These are phyloP conservation scores for Teleiodes luculella DNA, from an alignment of 2,888 invertebrate species.

Conservation along the genomic window DNA sequence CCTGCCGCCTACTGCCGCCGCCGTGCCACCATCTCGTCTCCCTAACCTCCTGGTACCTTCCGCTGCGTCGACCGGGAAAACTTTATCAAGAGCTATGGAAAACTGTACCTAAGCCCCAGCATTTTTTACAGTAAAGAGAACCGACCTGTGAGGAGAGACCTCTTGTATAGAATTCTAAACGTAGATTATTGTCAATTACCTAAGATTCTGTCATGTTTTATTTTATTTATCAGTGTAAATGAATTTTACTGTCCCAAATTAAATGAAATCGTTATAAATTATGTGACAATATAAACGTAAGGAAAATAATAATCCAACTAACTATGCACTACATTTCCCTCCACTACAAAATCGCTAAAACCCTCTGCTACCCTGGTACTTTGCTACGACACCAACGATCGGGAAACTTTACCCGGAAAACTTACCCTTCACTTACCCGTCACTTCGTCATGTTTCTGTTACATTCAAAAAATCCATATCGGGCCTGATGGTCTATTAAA, in stretches of 20 bases:
- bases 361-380: slow-evolving; percentile 60
- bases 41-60: slow-evolving; percentile 60
- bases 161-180: too few relatives aligned
- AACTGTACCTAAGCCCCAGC: neutral
- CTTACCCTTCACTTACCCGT: slow-evolving; percentile 19
- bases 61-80: slow-evolving; percentile 13
- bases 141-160: too few relatives aligned
- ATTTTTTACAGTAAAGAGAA: too few relatives aligned
- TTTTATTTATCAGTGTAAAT: too few relatives aligned
- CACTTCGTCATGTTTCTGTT: slow-evolving; percentile 10
- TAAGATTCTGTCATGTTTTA: too few relatives aligned
- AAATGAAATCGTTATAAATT: too few relatives aligned
- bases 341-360: slow-evolving; percentile 35
- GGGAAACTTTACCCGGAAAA: slow-evolving; percentile 32
- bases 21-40: slow-evolving; percentile 38
- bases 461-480: slow-evolving; percentile 12
- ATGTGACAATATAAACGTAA: too few relatives aligned
- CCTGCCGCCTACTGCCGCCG: slow-evolving; percentile 24
- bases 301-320: too few relatives aligned
- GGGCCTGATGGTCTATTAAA: too few relatives aligned
- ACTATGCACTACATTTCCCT: neutral
- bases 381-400: slow-evolving; percentile 34
- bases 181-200: too few relatives aligned
- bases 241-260: too few relatives aligned
- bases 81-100: neutral